phyloP scores from a whole-genome alignment of 2,797 vertebrate genomes.

The Hozukius guyotensis region DNA sequence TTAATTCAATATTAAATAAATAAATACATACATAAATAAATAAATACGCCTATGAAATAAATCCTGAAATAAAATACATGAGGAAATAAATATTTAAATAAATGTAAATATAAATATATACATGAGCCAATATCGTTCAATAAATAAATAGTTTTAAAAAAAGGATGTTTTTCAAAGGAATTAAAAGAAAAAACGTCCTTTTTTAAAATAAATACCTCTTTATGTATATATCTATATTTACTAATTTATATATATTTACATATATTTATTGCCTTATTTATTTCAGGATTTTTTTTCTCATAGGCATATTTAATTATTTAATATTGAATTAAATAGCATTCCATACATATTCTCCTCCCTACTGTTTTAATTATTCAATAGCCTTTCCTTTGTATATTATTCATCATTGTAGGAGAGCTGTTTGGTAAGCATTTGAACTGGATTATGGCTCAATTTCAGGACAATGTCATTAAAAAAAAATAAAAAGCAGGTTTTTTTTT shows the following conservation, averaged over 20 bases:
- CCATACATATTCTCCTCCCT: background rate
- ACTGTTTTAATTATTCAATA: conserved; percentile 62
- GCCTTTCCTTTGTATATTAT: conserved; percentile 59
- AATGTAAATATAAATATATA: background rate
- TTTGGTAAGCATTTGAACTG: background rate
- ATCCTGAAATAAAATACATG: background rate
- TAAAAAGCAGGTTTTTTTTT: background rate
- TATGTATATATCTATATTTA: background rate
- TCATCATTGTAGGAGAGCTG: conserved; percentile 33
- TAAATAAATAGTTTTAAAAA: background rate
- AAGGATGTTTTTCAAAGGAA: background rate
- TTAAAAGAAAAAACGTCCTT: background rate
- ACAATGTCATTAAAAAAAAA: background rate
- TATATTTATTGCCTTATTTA: background rate
- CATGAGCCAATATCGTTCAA: background rate
- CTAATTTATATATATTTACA: background rate
- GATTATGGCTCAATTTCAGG: background rate
- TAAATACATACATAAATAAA: background rate
- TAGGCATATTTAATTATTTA: background rate
- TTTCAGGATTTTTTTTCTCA: background rate
- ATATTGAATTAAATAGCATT: background rate
- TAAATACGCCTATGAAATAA: background rate
- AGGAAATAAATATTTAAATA: background rate
- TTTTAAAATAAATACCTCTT: background rate
- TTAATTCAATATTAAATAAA: background rate